Base-by-base conservation (phyloP, 2,797 vertebrate genomes). In the Astyanax mexicanus region DNA sequence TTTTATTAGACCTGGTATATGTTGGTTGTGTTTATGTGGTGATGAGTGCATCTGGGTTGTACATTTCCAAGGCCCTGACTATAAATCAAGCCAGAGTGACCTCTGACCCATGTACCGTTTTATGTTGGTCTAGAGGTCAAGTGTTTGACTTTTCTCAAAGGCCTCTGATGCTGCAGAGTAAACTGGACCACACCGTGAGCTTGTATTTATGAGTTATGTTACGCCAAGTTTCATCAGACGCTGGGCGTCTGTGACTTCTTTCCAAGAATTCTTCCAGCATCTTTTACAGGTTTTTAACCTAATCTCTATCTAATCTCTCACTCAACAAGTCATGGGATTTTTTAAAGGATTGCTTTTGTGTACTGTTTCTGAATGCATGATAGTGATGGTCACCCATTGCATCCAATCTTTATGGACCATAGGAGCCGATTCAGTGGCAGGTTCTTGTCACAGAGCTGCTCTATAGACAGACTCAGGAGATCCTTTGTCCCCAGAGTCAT, bases 131-230 rank as follows among this genome's bases (percentile, higher is more conserved):
- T 27, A 61, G 19, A 68, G 47, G 68, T 72, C 29, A 27, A 40
- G 29, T 55, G 49, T 61, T 32, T 67, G 52, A 29, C 57, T 58
- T 10, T 27, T 19, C 19, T 45, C 52, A 25, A 25, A 35, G 51
- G 40, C 38, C 12, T 69, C 11, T 69, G 60, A 47, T 66, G 38
- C 49, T 51, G 57, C 29, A 38, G 54, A 69, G 55, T 62, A 23
- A 62, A 78, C 62, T 73, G 60, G 19, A 29, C 54, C 45, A 61
- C 58, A 52, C 10, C 78, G 21, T 54, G 44, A 72, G 17, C 21
- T 21, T 69, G 29, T 17, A n/a, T 74, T 62, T n/a, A n/a, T 54
- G 71, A 40, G 27, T 42, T 60, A 60, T 67, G 44, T 58, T 67
- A 32, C 29, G 32, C 29, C 29, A 32, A n/a, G n/a, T 60, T 35